Evolutionary conservation across 2,888 invertebrate species (phyloP), one percentile per base, ranked within the genome.

Genomic region (Tineola bisselliella): DNA sequence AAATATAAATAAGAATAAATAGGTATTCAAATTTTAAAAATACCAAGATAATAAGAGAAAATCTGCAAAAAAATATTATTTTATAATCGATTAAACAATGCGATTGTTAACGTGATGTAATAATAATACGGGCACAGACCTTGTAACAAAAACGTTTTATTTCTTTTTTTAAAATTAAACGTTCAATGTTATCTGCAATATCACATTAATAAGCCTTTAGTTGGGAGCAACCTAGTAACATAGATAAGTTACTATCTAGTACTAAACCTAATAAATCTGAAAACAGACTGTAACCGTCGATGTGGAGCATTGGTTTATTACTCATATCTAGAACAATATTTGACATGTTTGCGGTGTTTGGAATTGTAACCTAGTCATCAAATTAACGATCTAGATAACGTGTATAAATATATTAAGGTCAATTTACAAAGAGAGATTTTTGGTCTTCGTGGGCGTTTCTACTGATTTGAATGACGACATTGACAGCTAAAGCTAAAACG

Each of bases 371-470:
- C 38, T 15, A 48, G 56, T 19, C 54, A 33, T 15, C 13, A 33
- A 33, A 31, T 58, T 58, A 33, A 33, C 58, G 58, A 58, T 58
- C 58, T 58, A 58, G 58, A 33, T 58, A 58, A 33, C 33, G 31
- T 58, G 33, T 30, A 25, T 15, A 25, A 6, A 19, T 25, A 58
- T 58, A 58, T 58, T 58, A 58, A 33, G 58, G 58, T 58, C 31
- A 15, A 58, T 58, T 58, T 58, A 19, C 58, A 58, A 58, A 58
- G 31, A 33, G 58, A 58, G 58, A 58, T 58, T 58, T 25, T 58
- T 58, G 31, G 31, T 33, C 17, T 11, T 10, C 33, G 58, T 58
- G 15, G 58, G 58, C 58, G 58, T 58, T 33, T 33, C 33, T 58
- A 4, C 33, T 58, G 33, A 33, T 54, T 54, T 33, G 58, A 58